Evolutionary conservation across 2,888 invertebrate species (phyloP).

Genomic region (Operophtera brumata): DNA sequence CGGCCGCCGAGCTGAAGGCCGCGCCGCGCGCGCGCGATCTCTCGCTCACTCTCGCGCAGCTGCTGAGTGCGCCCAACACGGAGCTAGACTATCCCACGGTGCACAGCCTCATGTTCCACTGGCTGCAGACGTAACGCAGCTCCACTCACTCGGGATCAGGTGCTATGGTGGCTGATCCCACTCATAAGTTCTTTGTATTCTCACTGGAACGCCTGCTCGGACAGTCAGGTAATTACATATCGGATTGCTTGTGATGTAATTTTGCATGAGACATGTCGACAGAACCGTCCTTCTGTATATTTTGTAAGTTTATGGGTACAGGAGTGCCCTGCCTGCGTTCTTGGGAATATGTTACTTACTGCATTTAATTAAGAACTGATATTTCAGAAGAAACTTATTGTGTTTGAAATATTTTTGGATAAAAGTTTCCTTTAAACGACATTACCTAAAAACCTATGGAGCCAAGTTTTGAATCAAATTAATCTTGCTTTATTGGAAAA

Average conservation of each 20-base stretch:
- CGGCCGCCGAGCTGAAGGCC: constrained; percentile 56
- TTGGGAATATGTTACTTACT: background rate
- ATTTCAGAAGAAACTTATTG: background rate
- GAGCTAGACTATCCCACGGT: constrained; percentile 75
- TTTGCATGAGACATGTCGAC: constrained; percentile 47
- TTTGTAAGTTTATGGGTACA: constrained; percentile 19
- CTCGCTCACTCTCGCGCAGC: constrained; percentile 57
- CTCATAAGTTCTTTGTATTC: constrained; percentile 28
- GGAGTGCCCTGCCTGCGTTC: constrained; percentile 22
- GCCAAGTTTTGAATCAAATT: no score
- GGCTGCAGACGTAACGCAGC: constrained; percentile 74
- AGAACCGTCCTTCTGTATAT: constrained; percentile 69
- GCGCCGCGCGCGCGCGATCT: constrained; percentile 46
- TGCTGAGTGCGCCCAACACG: constrained; percentile 69
- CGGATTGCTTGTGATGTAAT: constrained; percentile 45
- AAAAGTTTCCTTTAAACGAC: no score
- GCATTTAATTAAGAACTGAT: background rate
- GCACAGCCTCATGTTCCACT: constrained; percentile 78
- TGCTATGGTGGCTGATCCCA: constrained; percentile 36
- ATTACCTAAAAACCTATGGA: no score
- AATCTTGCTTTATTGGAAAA: no score
- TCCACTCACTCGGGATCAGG: constrained; percentile 27
- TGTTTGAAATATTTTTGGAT: no score
- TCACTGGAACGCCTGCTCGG: constrained; percentile 7
- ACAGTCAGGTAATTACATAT: constrained; percentile 58